Percentiles rank a stretch among this genome's conserved stretches.
These are phyloP conservation scores for Nycticryphes semicollaris DNA, from an alignment of 2,113 vertebrate genomes.

Conservation along the genomic window DNA sequence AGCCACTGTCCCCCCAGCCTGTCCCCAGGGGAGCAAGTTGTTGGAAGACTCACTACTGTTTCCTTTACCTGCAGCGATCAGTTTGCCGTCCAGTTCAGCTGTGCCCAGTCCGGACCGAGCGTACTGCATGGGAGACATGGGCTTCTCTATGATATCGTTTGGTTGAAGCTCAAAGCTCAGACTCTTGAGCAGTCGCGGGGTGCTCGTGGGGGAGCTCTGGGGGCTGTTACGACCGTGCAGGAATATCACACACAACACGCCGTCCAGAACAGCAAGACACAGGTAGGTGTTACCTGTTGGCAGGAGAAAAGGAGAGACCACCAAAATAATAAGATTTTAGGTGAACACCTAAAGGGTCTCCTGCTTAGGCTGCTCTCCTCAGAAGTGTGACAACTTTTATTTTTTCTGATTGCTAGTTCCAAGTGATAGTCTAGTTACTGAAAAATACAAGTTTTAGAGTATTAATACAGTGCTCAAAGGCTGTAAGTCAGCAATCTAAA, in stretches of 20 bases:
- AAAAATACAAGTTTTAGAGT: not conserved
- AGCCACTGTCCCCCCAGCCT: not conserved
- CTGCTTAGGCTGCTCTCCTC: not conserved
- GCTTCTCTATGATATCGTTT: slow-evolving; percentile 83
- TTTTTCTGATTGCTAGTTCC: not conserved
- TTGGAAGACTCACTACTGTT: fast-evolving
- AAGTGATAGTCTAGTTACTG: not conserved
- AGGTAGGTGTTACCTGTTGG: slow-evolving; percentile 88
- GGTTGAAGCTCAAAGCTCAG: slow-evolving; percentile 92
- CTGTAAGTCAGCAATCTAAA: fast-evolving
- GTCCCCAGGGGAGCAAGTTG: fast-evolving
- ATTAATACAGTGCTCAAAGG: not conserved
- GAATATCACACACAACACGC: slow-evolving; percentile 93
- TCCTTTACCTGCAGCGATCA: slow-evolving; percentile 89
- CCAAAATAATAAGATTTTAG: not conserved
- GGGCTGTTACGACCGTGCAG: slow-evolving; percentile 95
- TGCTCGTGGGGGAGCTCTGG: slow-evolving; percentile 91
- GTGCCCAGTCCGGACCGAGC: slow-evolving; percentile 94
- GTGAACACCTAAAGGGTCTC: not conserved
- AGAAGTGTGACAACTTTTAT: fast-evolving
- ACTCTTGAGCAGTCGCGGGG: slow-evolving; percentile 93
- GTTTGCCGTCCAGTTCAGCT: slow-evolving; percentile 82
- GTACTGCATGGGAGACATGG: slow-evolving; percentile 94
- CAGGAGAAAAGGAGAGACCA: not conserved
- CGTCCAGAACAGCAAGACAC: slow-evolving; percentile 95